phyloP scores from a whole-genome alignment of 2,797 vertebrate genomes.

The Aviceda cuculoides region DNA sequence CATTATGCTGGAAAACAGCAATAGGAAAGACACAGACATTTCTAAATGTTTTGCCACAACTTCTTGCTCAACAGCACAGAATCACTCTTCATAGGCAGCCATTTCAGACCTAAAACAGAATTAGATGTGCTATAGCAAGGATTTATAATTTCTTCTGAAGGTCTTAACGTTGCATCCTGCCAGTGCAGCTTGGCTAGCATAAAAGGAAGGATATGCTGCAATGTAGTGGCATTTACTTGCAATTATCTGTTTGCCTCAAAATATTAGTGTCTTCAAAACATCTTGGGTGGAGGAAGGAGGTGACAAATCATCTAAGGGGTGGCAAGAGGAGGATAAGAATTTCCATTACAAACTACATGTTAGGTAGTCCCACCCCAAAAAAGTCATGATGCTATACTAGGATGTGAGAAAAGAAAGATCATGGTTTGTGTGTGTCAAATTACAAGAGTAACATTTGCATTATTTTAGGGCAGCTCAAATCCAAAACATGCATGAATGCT shows the following conservation, averaged over 20 bases:
- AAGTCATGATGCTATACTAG: background rate
- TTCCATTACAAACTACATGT: background rate
- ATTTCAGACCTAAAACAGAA: background rate
- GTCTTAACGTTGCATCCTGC: background rate
- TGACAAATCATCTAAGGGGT: background rate
- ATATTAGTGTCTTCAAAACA: background rate
- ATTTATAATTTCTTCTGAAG: background rate
- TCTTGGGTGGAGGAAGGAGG: background rate
- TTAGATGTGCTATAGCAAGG: background rate
- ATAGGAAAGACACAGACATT: background rate
- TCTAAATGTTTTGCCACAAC: background rate
- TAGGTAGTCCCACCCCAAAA: background rate
- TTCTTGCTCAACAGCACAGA: background rate
- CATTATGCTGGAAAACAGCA: background rate
- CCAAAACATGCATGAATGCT: background rate
- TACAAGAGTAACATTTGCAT: background rate
- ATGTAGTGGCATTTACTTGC: background rate
- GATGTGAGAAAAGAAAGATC: background rate
- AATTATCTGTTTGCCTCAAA: constrained; percentile 2
- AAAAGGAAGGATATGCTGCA: constrained; percentile 48
- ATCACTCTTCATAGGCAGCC: background rate
- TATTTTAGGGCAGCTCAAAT: background rate
- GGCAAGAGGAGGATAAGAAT: background rate
- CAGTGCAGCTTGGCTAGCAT: background rate
- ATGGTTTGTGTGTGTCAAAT: background rate